Base-by-base conservation (phyloP, 1,140 invertebrate genomes). In the Trachelipus rathkii region DNA sequence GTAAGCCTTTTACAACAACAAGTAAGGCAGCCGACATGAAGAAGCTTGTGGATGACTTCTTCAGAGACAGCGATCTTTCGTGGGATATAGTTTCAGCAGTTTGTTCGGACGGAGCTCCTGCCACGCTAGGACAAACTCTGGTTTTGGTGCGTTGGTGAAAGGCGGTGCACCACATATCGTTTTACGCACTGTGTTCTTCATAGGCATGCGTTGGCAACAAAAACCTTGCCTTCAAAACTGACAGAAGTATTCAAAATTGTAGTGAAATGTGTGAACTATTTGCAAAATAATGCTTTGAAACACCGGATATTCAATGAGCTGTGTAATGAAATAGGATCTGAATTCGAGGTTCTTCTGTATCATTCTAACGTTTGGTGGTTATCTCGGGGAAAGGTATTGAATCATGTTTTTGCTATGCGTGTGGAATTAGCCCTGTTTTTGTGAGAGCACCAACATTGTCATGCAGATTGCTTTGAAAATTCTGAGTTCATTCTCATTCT, bases 401-500 rank as follows among this genome's bases (percentile, higher is more conserved):
- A 78, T 78, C 77, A 50, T 78, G 75, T 60, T 71, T n/a, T 77
- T 78, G 77, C 75, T 74, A 77, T 69, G 77, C 73, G 74, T 74
- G 68, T 76, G 46, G 75, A 77, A 77, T 77, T 60, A 77, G 71
- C 43, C 8, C n/a, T 74, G 74, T 77, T 77, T 76, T 77, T 77
- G 75, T 70, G 11, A 74, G 75, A 77, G 71, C 75, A 74, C 71
- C 71, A 77, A 74, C 53, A 66, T 74, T 66, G 21, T 74, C 73
- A 67, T 74, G 46, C 15, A 74, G 45, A 66, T 66, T 74, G 24
- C 74, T 76, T 76, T 19, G 66, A 76, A 76, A 76, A 76, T 76
- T 76, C 44, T 67, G 75, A 78, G 75, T 78, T 78, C 75, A 78
- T 78, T 78, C 74, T 78, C 75, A 78, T 75, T 78, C 77, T 78